These are phyloP conservation scores for Girardia tigrina DNA, from an alignment of 2,888 invertebrate species.

Conservation along the genomic window DNA sequence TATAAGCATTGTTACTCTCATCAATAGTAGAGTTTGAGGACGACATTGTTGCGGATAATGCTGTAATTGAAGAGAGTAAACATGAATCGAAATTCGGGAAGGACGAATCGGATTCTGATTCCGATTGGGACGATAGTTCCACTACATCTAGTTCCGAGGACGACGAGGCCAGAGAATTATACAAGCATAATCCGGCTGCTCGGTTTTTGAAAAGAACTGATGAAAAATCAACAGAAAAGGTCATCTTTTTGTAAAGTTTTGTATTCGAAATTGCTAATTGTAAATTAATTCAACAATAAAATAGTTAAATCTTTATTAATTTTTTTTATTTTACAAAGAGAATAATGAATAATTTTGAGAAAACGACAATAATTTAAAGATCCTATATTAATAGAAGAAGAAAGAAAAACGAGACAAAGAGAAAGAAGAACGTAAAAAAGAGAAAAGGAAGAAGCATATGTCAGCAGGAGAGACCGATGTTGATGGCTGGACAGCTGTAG, in stretches of 20 bases:
- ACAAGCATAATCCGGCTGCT: constrained; percentile 26
- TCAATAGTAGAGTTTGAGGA: not conserved
- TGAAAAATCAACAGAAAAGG: constrained; percentile 6
- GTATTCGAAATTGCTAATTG: too few relatives aligned
- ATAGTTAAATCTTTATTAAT: too few relatives aligned
- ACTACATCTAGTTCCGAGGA: constrained; percentile 25
- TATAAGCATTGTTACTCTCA: too few relatives aligned
- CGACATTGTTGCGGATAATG: not conserved
- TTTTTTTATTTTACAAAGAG: too few relatives aligned
- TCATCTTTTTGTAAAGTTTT: too few relatives aligned
- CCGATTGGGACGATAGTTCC: constrained; percentile 39
- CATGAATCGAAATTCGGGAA: not conserved
- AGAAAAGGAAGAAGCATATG: not conserved
- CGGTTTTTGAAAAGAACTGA: constrained; percentile 28
- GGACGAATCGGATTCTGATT: constrained; percentile 51
- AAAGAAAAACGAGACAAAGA: not conserved
- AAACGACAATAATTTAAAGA: too few relatives aligned
- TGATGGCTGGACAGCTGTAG: constrained; percentile 70
- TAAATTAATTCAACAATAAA: too few relatives aligned
- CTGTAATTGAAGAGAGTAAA: not conserved
- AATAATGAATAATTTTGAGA: too few relatives aligned
- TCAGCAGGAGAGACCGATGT: constrained; percentile 42
- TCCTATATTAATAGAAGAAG: too few relatives aligned
- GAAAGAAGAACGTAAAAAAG: not conserved
- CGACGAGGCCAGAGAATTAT: constrained; percentile 24